Base-by-base conservation (phyloP, 1,140 invertebrate species). In the Diorhabda carinulata region DNA sequence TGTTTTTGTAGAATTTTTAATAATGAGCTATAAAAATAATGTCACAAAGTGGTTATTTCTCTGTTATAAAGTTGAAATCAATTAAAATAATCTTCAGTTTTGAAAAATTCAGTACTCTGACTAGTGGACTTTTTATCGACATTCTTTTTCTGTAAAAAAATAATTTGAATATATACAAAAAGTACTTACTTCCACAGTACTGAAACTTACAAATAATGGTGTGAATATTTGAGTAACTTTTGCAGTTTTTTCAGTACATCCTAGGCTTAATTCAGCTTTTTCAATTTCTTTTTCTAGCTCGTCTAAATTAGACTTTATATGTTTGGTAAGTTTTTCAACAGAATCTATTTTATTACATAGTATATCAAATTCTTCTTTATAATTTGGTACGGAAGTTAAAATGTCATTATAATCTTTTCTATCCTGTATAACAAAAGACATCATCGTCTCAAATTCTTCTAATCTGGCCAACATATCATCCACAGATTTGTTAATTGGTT, bases 381-480 rank as follows among this genome's bases (percentile, higher is more conserved):
- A 70, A 68, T 77, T 74, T 4, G 71, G 8, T 7, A 80, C 69
- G 43, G 77, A 70, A 42, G 76, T 70, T 62, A 82, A 64, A 42
- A 77, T 73, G 45, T 79, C 77, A 59, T 73, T 75, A 6, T 80
- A 70, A 60, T 78, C 77, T 58, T 77, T 71, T 52, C 76, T 62
- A 72, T 80, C 76, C 70, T 80, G 76, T 69, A 78, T 70, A 25
- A 77, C 73, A 44, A 78, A 71, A 41, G 68, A 60, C 45, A 79
- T 69, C 74, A 80, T 76, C 45, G 78, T 81, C 74, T 82, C 76
- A 70, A 80, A 82, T 66, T 82, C 80, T 76, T 82, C 81, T 52
- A 82, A 70, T 3, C 81, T 71, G 8, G 77, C 74, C 64, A 80
- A 47, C 76, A 82, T 77, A 66, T 81, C 78, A 43, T 81, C 79